Conservation (phyloP, 2,113 vertebrate species). For the Phyllopteryx taeniolatus region DNA sequence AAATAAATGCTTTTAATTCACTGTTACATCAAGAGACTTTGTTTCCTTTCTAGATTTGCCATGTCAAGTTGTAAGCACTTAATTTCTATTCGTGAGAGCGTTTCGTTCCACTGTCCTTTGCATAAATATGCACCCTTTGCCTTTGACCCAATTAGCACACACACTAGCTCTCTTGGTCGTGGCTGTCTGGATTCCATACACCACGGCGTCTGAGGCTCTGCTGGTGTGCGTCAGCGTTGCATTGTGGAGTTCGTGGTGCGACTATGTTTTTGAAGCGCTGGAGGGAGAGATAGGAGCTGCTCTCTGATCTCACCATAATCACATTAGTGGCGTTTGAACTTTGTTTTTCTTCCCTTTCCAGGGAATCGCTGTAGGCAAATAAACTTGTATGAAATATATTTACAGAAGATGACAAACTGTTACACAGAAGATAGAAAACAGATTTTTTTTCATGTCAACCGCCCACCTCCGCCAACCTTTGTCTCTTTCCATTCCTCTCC, state of each 20-base stretch:
- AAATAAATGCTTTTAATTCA: neutral
- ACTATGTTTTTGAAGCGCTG: slow-evolving; percentile 47
- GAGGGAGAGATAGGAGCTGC: slow-evolving; percentile 56
- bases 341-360: slow-evolving; percentile 55
- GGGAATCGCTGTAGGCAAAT: slow-evolving; percentile 58
- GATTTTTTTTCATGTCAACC: slow-evolving; percentile 54
- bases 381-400: slow-evolving; percentile 57
- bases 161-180: slow-evolving; percentile 36
- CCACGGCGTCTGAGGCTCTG: slow-evolving; percentile 8
- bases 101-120: neutral
- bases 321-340: slow-evolving; percentile 63
- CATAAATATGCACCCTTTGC: neutral
- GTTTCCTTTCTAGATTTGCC: too few relatives aligned
- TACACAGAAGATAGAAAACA: slow-evolving; percentile 36
- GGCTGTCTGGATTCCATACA: slow-evolving; percentile 19
- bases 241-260: slow-evolving; percentile 34
- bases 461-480: slow-evolving; percentile 31
- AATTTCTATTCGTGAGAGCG: slow-evolving; percentile 11
- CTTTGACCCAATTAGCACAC: slow-evolving; percentile 35
- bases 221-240: slow-evolving; percentile 34
- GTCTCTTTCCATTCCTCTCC: slow-evolving; percentile 27
- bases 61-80: slow-evolving; percentile 7
- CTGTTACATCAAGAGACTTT: too few relatives aligned
- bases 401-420: slow-evolving; percentile 47
- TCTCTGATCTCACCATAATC: slow-evolving; percentile 69